Conservation (phyloP, 2,113 vertebrate species). For the Callipepla squamata region DNA sequence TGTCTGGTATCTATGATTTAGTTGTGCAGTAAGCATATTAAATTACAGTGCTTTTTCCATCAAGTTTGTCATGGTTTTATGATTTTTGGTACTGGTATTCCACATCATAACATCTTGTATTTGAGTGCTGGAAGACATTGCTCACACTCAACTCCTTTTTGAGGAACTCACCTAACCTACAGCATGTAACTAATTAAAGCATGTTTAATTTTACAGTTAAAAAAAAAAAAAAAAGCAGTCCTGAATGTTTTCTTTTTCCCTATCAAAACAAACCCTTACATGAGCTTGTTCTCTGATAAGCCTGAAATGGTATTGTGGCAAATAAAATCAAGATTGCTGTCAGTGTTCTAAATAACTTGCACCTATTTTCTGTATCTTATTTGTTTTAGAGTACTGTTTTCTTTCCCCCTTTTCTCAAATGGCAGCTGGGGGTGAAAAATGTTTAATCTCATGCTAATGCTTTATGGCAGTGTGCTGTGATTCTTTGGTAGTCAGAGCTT, state of each 20-base stretch:
- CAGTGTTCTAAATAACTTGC: not conserved
- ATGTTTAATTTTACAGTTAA: not conserved
- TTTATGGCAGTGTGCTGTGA: slow-evolving; percentile 9
- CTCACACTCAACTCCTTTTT: not conserved
- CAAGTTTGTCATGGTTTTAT: too few species aligned
- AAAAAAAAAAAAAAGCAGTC: not conserved
- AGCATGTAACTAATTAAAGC: not conserved
- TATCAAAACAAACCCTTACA: not conserved
- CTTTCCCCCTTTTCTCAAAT: not conserved
- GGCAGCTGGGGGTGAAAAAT: rapidly evolving
- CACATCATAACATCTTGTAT: too few species aligned
- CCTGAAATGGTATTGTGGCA: not conserved
- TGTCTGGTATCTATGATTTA: slow-evolving; percentile 38
- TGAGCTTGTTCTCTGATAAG: not conserved
- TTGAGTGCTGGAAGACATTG: not conserved
- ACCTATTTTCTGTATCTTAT: not conserved
- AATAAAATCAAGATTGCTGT: not conserved
- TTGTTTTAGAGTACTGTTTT: not conserved
- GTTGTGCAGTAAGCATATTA: slow-evolving; percentile 41
- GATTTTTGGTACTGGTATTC: too few species aligned
- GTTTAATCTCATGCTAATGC: not conserved
- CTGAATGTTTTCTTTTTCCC: not conserved
- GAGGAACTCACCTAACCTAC: not conserved
- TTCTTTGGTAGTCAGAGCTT: slow-evolving; percentile 5
- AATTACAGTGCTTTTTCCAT: slow-evolving; percentile 76